These are phyloP conservation scores for Nephrotoma appendiculata DNA, from an alignment of 2,888 invertebrate species.

Conservation along the genomic window DNA sequence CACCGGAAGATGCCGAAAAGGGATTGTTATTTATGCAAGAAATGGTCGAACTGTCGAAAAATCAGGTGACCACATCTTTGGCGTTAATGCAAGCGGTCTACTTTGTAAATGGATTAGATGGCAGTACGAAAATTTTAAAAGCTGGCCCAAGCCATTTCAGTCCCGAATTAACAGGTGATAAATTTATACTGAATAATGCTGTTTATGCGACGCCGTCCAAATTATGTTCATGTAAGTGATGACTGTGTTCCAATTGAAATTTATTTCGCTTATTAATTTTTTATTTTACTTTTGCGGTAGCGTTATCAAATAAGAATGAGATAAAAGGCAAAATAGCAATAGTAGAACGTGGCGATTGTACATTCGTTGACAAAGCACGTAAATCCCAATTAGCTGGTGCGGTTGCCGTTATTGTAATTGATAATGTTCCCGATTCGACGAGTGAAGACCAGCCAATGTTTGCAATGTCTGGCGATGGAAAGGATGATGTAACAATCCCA, in stretches of 20 bases:
- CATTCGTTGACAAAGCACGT: conserved; percentile 89
- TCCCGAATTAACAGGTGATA: conserved; percentile 49
- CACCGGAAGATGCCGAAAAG: conserved; percentile 75
- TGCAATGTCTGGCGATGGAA: conserved; percentile 93
- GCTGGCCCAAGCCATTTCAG: conserved; percentile 92
- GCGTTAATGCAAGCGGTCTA: conserved; percentile 33
- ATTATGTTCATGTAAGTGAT: conserved; percentile 33
- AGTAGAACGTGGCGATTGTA: conserved; percentile 84
- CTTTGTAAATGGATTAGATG: conserved; percentile 27
- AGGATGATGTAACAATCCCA: conserved; percentile 72
- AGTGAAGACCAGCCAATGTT: conserved; percentile 69
- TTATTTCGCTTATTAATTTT: background rate
- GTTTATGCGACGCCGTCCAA: conserved; percentile 55
- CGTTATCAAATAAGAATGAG: conserved; percentile 41
- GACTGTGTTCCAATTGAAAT: background rate
- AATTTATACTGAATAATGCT: conserved; percentile 47
- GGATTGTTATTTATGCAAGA: conserved; percentile 94
- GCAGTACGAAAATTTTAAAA: conserved; percentile 35
- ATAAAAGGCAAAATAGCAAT: conserved; percentile 64
- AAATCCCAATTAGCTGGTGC: conserved; percentile 70
- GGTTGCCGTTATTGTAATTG: conserved; percentile 69
- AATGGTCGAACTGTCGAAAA: conserved; percentile 79
- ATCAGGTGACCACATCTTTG: conserved; percentile 36
- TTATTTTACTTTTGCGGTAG: conserved; percentile 11
- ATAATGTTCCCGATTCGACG: conserved; percentile 64